Evolutionary conservation across 2,113 vertebrate genomes (phyloP).

Genomic region (Manacus vitellinus): DNA sequence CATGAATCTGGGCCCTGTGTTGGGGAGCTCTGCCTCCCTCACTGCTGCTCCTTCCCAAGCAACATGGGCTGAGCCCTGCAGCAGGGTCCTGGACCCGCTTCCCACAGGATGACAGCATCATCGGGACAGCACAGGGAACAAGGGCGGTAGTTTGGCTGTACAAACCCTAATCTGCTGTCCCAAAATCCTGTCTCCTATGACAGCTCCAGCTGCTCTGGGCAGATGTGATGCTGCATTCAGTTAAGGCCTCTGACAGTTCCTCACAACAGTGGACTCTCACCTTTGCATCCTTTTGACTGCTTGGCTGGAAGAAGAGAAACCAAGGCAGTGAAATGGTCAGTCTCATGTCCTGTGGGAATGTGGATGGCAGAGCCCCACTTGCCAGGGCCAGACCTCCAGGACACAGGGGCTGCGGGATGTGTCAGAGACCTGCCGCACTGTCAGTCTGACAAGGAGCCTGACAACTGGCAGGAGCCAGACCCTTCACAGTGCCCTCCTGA

Average conservation of each 20-base stretch:
- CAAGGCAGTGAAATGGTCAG: neutral
- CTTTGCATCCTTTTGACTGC: neutral
- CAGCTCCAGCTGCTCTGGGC: neutral
- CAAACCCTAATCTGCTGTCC: neutral
- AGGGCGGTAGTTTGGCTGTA: neutral
- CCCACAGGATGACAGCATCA: neutral
- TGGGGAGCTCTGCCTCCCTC: neutral
- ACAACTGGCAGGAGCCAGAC: conserved; percentile 6
- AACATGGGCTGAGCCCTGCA: neutral
- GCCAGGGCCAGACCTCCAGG: neutral
- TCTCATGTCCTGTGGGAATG: neutral
- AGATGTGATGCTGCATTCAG: accelerated
- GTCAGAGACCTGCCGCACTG: neutral
- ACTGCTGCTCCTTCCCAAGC: neutral
- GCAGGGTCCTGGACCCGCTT: neutral
- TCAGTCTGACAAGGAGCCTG: neutral
- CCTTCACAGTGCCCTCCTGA: conserved; percentile 18
- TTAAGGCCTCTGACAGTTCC: neutral
- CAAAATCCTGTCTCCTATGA: neutral
- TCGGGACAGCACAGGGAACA: neutral
- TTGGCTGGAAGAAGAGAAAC: neutral
- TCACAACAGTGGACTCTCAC: neutral
- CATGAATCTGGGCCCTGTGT: accelerated
- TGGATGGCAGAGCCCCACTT: neutral
- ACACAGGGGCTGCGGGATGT: neutral